Evolutionary conservation across 1,140 invertebrate species (phyloP), one percentile per base, ranked within the genome.

Genomic region (Protaetia brevitarsis): DNA sequence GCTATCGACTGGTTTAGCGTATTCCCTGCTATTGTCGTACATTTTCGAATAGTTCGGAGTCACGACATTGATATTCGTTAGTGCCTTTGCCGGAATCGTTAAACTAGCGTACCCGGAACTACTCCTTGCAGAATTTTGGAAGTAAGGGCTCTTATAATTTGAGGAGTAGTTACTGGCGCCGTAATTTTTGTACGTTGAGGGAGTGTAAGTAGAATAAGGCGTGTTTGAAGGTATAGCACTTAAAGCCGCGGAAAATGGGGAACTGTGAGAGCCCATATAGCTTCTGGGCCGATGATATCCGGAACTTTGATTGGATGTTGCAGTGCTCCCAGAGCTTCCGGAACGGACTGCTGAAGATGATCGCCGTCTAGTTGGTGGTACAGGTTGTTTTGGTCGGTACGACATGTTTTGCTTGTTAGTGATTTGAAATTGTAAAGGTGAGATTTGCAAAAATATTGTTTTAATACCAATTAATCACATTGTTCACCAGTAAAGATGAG

Each of bases 201-300:
- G 62, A 2, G 70, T 67, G 36, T 74, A 74, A 4, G 74, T 74
- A 21, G 77, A 69, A 31, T 79, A 82, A 19, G 79, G 67, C 0
- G 71, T 72, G 30, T 66, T 72, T 62, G 72, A 75, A 7, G 69
- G 66, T 30, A 57, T 65, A 6, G 68, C 56, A 36, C 66, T 64
- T 30, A 67, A 68, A 7, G 67, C 65, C 2, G 67, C 63, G 19
- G 57, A 66, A n/a, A 27, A 58, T 6, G 51, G 30, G n/a, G 64
- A 27, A 13, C 57, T 59, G 58, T 67, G 68, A 56, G 68, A 69
- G 23, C 75, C 74, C 36, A 83, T 36, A 31, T 62, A 77, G 68
- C 81, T 83, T 60, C 82, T 73, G 19, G 82, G 82, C 45, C 82
- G 75, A 57, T 76, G 75, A 68, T 76, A 77, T 2, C 69, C 69